Base-by-base conservation (phyloP, 1,140 invertebrate species). In the Leucophenga varia region DNA sequence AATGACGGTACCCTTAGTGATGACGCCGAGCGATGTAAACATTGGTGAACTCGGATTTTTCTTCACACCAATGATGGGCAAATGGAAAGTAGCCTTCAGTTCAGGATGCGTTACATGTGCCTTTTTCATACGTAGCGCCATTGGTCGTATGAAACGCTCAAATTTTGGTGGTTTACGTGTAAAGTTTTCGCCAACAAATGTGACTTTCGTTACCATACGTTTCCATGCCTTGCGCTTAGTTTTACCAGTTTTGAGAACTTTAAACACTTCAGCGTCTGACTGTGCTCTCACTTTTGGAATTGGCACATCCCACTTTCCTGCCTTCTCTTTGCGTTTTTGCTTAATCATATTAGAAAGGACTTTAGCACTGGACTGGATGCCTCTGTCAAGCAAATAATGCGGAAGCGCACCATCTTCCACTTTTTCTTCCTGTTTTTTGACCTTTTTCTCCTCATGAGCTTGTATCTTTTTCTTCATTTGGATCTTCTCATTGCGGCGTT, bases 31-130 rank as follows among this genome's bases (percentile, higher is more conserved):
- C 47, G 86, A 90, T 20, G 97, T 99, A 70, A 95, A 99, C 87
- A 98, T 93, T 4, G 91, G 82, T 1, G 95, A 98, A 70, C 87
- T 98, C 0, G 97, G 97, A 79, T 99, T 99, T 71, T 98, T 98
- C 77, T 99, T 99, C 0, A 99, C 97, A 1, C 95, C 96, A 75
- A 99, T 97, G 19, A 99, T 98, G 0, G 97, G 96, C 38, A 99
- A 76, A 76, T 86, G 89, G 68, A 99, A 99, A n/a, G 97, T 99
- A 0, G 97, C 94, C 77, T 98, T 98, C 2, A 99, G 76, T 80
- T 99, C 97, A 3, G 97, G 97, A 84, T 99, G 97, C 14, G 97
- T 99, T 0, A 98, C 95, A 79, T 99, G 95, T 16, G 95, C 96
- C 69, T 96, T 97, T 58, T 95, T 97, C 64, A 96, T 97, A 36